Evolutionary conservation across 64 coral and sea anemone species (phyloP).

Genomic region (Stichodactyla helianthus): DNA sequence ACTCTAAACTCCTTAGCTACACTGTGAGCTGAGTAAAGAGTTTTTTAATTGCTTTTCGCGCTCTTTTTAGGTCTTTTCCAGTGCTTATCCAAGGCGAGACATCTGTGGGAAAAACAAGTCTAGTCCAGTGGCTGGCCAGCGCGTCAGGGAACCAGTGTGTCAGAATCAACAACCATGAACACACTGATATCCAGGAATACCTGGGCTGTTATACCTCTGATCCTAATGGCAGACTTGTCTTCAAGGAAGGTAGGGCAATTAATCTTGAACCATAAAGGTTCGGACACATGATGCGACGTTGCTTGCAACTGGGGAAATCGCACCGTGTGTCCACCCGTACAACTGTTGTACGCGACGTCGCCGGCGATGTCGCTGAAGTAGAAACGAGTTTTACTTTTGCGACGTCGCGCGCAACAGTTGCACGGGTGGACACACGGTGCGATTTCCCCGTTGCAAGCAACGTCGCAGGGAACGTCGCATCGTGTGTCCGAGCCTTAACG

Average conservation of each 20-base stretch:
- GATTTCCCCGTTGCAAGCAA: no score
- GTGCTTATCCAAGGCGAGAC: slow-evolving; percentile 97
- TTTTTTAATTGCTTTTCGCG: neutral
- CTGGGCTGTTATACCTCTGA: slow-evolving; percentile 98
- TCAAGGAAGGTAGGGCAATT: slow-evolving; percentile 73
- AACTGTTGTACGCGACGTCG: no score
- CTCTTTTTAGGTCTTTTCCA: slow-evolving; percentile 69
- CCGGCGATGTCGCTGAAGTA: no score
- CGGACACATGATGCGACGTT: no score
- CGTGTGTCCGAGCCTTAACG: no score
- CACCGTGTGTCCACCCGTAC: no score
- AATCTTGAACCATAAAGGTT: neutral
- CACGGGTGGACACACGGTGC: no score
- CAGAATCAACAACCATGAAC: slow-evolving; percentile 96
- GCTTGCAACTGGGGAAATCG: no score
- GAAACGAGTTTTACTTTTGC: no score
- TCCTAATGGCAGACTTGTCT: slow-evolving; percentile 80
- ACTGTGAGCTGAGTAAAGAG: neutral
- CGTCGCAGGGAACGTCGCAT: no score
- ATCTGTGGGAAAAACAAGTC: slow-evolving; percentile 96
- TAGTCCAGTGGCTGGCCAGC: slow-evolving; percentile 87
- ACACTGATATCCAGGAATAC: slow-evolving; percentile 98
- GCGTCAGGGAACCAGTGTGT: slow-evolving; percentile 88
- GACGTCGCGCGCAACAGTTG: no score
- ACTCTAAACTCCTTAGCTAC: no score